Evolutionary conservation across 2,888 invertebrate species (phyloP), one percentile per base, ranked within the genome.

Genomic region (Sphaerophoria taeniata): DNA sequence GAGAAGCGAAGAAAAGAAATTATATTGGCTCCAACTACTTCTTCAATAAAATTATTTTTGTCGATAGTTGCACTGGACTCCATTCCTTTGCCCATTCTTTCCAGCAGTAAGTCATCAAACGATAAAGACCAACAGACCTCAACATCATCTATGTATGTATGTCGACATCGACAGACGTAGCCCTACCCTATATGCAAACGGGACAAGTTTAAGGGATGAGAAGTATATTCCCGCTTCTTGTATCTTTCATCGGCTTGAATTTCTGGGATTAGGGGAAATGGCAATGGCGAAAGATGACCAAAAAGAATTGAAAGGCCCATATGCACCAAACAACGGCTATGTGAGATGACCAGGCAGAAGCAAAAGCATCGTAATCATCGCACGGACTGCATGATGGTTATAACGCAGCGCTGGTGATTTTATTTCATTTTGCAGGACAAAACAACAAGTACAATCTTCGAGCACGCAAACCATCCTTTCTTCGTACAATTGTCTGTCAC

Each of bases 191-290:
- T 36, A 16, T 39, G 39, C 6, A 58, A 11, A 16, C 39, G 11
- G 73, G 55, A 36, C 34, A 12, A 36, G 43, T 1, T 9, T 39
- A 55, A 56, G 56, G 75, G 61, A 61, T 72, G 80, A 72, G 84
- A 72, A 58, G 69, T 56, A 72, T 58, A 61, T 71, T 60, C 67
- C 39, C 60, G 58, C 74, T 61, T 47, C 51, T 55, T 67, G 79
- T 61, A 79, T 79, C 74, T 75, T 84, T 84, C 75, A 71, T 76
- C 84, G 76, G 63, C 72, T 70, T 73, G 81, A 69, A 77, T 73
- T 80, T 77, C 63, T 76, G 74, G 81, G 81, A 85, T 81, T 77
- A 81, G 85, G 81, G 85, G 81, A 76, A 85, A 81, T 67, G 73
- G 51, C 76, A 73, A 76, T 73, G 81, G 70, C 73, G 81, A 85